These are phyloP conservation scores for Bradynema listronoti DNA, from an alignment of 1,140 invertebrate genomes.

Conservation along the genomic window DNA sequence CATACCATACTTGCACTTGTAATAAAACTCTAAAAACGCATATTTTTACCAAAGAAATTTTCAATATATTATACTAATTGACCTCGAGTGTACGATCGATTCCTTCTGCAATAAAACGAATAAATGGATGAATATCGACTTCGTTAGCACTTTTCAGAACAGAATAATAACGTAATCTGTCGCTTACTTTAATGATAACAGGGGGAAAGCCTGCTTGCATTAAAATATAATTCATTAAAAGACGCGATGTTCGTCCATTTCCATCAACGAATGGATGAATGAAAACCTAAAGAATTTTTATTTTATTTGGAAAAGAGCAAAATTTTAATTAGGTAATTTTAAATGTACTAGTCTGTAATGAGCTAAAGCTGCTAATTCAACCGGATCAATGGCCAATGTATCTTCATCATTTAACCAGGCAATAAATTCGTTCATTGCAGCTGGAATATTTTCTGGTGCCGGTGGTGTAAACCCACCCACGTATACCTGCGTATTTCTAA, in stretches of 20 bases:
- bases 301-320: no score
- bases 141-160: slow-evolving; percentile 80
- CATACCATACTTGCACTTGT: no score
- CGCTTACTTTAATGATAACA: slow-evolving; percentile 84
- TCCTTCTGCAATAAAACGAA: slow-evolving; percentile 76
- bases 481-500: slow-evolving; percentile 34
- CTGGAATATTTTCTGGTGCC: slow-evolving; percentile 71
- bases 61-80: no score
- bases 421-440: slow-evolving; percentile 78
- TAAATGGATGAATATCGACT: slow-evolving; percentile 82
- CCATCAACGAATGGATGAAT: slow-evolving; percentile 61
- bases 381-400: slow-evolving; percentile 74
- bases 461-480: slow-evolving; percentile 46
- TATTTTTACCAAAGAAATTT: no score
- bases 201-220: slow-evolving; percentile 95
- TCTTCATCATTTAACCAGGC: slow-evolving; percentile 79
- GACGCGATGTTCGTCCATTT: slow-evolving; percentile 83
- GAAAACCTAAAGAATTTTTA: slow-evolving; percentile 38
- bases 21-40: no score
- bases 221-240: slow-evolving; percentile 92
- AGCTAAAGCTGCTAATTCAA: slow-evolving; percentile 82
- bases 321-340: neutral
- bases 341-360: slow-evolving; percentile 81
- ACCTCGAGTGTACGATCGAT: slow-evolving; percentile 48
- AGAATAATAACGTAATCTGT: slow-evolving; percentile 71